Percentiles rank a stretch among this genome's conserved stretches.
Conservation (phyloP, 2,888 invertebrate genomes). For the Pemphredon lugubris region DNA sequence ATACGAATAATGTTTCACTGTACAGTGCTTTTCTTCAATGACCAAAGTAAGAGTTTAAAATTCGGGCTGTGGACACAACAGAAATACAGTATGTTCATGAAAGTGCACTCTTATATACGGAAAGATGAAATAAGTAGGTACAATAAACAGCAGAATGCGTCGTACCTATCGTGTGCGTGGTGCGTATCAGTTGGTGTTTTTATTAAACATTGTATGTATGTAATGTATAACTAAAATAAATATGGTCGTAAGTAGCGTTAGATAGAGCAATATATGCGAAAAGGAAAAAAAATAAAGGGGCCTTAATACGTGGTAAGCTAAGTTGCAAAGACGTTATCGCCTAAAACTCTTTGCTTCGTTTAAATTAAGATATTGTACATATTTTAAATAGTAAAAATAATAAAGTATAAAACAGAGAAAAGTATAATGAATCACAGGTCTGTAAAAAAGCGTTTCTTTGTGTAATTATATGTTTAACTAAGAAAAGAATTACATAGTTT, state of each 20-base stretch:
- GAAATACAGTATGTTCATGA: constrained; percentile 47
- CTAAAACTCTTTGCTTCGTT: constrained; percentile 56
- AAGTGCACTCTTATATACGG: constrained; percentile 37
- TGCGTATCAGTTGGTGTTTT: constrained; percentile 58
- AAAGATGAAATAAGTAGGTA: constrained; percentile 45
- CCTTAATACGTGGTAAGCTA: constrained; percentile 69
- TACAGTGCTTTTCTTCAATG: constrained; percentile 47
- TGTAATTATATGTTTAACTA: constrained; percentile 24
- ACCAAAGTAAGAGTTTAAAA: constrained; percentile 59
- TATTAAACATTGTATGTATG: constrained; percentile 60
- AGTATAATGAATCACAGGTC: constrained; percentile 42
- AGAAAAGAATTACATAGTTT: constrained; percentile 20
- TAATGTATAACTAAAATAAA: constrained; percentile 62
- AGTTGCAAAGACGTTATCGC: constrained; percentile 50
- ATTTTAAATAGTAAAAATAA: constrained; percentile 59
- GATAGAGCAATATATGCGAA: constrained; percentile 60
- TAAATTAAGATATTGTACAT: constrained; percentile 59
- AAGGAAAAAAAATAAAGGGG: constrained; percentile 63
- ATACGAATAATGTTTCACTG: constrained; percentile 27
- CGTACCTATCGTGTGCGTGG: constrained; percentile 53
- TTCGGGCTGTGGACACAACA: constrained; percentile 61
- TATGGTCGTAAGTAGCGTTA: constrained; percentile 57
- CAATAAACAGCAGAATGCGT: constrained; percentile 24
- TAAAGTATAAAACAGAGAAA: constrained; percentile 46
- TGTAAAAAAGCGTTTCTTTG: constrained; percentile 34